These are phyloP conservation scores for Pristionchus pacificus DNA, from an alignment of 1,140 invertebrate species.

Conservation along the genomic window DNA sequence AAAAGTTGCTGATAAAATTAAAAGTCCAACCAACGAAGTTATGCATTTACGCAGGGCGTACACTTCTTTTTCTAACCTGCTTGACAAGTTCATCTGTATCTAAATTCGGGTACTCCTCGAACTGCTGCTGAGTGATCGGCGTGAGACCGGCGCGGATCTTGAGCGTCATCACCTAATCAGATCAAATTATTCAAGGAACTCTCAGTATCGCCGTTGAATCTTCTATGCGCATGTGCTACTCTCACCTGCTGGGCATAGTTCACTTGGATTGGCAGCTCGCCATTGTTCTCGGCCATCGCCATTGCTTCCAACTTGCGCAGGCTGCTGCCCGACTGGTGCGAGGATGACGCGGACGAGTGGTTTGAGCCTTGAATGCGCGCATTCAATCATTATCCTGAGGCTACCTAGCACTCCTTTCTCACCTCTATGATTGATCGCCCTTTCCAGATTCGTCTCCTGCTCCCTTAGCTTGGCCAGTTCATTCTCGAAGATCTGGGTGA, in stretches of 20 bases:
- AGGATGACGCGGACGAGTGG: not conserved
- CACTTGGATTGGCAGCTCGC: slow-evolving; percentile 1
- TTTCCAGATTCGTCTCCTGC: slow-evolving; percentile 48
- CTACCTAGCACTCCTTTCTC: slow-evolving; percentile 62
- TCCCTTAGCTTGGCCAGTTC: slow-evolving; percentile 87
- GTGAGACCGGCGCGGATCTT: slow-evolving; percentile 80
- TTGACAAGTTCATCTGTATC: slow-evolving; percentile 98
- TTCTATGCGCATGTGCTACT: no score
- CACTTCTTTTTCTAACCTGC: slow-evolving; percentile 64
- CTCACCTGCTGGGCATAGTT: not conserved
- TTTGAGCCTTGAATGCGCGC: slow-evolving; percentile 9
- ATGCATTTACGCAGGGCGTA: not conserved
- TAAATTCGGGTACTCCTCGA: slow-evolving; percentile 93
- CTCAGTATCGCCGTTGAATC: no score
- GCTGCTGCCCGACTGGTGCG: slow-evolving; percentile 15
- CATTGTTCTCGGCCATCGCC: not conserved
- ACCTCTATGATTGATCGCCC: slow-evolving; percentile 56
- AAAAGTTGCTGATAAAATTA: slow-evolving; percentile 6
- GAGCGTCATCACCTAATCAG: slow-evolving; percentile 61
- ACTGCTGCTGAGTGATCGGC: slow-evolving; percentile 96
- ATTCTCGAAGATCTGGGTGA: slow-evolving; percentile 91
- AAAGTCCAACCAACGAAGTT: not conserved
- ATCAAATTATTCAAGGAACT: no score
- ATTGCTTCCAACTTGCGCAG: not conserved
- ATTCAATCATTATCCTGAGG: no score